Base-by-base conservation (phyloP, 2,797 vertebrate species). In the Knipowitschia caucasica region DNA sequence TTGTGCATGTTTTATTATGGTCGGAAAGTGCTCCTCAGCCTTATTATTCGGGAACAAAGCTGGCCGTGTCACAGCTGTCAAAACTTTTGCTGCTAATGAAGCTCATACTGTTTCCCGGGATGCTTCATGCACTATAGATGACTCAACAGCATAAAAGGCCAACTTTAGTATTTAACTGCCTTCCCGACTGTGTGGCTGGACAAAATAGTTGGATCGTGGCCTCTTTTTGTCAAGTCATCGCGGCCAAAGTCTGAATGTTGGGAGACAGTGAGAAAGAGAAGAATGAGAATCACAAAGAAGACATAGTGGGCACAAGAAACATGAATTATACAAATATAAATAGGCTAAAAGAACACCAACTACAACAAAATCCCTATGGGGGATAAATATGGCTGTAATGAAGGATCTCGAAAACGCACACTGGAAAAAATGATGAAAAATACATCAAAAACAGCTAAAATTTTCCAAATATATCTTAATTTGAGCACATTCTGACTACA, bases 41-140 rank as follows among this genome's bases (percentile, higher is more conserved):
- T 77, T 76, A 77, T 82, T 85, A 80, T 77, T 67, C 50, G 5
- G 12, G 44, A 75, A 77, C 64, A 80, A 75, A 75, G 73, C 62
- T 38, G 56, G 71, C 26, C 59, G 50, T 74, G 73, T 76, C 73
- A 68, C 60, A 63, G 50, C 75, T 79, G 75, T 81, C 77, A 71
- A 66, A 71, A 60, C 57, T 24, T 34, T 52, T 2, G 59, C 56
- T 69, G 71, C 74, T 79, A 82, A 82, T 83, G 73, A 82, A 85
- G 58, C 59, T 80, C 73, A 63, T 43, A 55, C 70, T 55, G 43
- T 62, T 51, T 74, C 66, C 58, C 27, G 35, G 64, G 59, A 59
- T 35, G 38, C 59, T 51, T 64, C 55, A 33, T 30, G 45, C 54
- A 43, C 71, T 56, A 29, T 35, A 60, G 29, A 78, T 69, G 63